Base-by-base conservation (phyloP, 2,888 invertebrate genomes). In the Koerneria pararmatus region DNA sequence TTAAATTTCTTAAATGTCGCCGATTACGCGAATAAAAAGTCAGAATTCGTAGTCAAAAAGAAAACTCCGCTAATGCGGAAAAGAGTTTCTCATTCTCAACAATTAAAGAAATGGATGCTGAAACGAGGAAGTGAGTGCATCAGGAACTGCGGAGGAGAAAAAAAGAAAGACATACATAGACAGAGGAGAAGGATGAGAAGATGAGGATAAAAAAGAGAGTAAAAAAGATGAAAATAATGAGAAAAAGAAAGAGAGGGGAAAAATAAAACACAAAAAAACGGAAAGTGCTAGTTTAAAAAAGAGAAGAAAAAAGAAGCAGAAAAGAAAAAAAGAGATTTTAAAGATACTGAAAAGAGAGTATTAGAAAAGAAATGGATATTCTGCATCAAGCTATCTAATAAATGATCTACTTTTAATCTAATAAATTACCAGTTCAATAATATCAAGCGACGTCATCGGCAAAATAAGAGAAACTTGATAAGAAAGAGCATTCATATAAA, bases 101-200 rank as follows among this genome's bases (percentile, higher is more conserved):
- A 34, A 32, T 32, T 32, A 15, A 8, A 34, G 56, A 56, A 56
- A 56, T 56, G 35, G 56, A 56, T n/a, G n/a, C n/a, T n/a, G n/a
- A n/a, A n/a, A n/a, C n/a, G n/a, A n/a, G n/a, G n/a, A n/a, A n/a
- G n/a, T n/a, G n/a, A n/a, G n/a, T n/a, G n/a, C n/a, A n/a, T n/a
- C n/a, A n/a, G n/a, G n/a, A n/a, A 56, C 32, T 35, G 35, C 35
- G 35, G 56, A 56, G 32, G 56, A 24, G 24, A 35, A 56, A 34
- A 8, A 56, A 56, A 56, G 56, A 56, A 56, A 56, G 56, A 15
- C 56, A 34, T 32, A 15, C 56, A 31, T 22, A 56, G 22, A 31
- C 11, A 56, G 32, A 56, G 31, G 34, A 8, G 54, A 54, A 19
- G 5, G 54, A 29, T 29, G 32, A 54, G 32, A 32, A 56, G 32